Evolutionary conservation across 2,888 invertebrate genomes (phyloP).

Genomic region (Hesperia comma): DNA sequence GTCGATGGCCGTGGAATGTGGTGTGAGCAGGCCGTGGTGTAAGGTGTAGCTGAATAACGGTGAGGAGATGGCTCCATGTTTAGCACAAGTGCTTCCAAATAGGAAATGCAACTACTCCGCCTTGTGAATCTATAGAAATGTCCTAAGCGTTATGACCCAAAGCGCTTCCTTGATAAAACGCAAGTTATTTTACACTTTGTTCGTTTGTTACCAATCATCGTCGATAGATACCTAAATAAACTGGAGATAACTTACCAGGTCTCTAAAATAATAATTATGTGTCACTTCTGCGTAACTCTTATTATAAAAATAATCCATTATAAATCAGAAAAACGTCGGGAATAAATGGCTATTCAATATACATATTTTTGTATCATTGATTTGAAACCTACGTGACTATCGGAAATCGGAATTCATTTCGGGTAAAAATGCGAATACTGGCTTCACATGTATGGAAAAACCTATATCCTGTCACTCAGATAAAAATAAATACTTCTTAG

Average conservation of each 20-base stretch:
- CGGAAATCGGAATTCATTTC: slow-evolving; percentile 25
- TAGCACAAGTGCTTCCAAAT: too few relatives aligned
- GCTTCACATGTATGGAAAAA: slow-evolving; percentile 12
- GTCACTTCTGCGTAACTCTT: not conserved
- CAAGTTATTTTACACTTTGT: too few relatives aligned
- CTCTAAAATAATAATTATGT: not conserved
- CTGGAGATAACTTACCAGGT: too few relatives aligned
- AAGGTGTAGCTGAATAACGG: too few relatives aligned
- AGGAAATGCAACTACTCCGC: too few relatives aligned
- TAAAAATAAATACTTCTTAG: slow-evolving; percentile 10
- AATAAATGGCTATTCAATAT: slow-evolving; percentile 22
- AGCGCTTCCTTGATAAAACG: too few relatives aligned
- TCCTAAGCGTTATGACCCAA: too few relatives aligned
- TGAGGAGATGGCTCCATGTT: too few relatives aligned
- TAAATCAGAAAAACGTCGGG: not conserved
- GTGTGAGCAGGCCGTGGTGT: too few relatives aligned
- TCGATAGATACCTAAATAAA: too few relatives aligned
- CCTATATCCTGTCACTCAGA: not conserved
- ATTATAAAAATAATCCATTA: not conserved
- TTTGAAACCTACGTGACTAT: slow-evolving; percentile 22
- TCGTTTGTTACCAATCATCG: not conserved
- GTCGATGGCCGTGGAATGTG: too few relatives aligned
- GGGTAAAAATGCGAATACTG: not conserved
- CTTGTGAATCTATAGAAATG: too few relatives aligned
- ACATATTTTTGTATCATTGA: slow-evolving; percentile 25